Percentiles rank a stretch among this genome's conserved stretches.
phyloP scores from a whole-genome alignment of 2,797 vertebrate genomes.

The Hydrophis major region DNA sequence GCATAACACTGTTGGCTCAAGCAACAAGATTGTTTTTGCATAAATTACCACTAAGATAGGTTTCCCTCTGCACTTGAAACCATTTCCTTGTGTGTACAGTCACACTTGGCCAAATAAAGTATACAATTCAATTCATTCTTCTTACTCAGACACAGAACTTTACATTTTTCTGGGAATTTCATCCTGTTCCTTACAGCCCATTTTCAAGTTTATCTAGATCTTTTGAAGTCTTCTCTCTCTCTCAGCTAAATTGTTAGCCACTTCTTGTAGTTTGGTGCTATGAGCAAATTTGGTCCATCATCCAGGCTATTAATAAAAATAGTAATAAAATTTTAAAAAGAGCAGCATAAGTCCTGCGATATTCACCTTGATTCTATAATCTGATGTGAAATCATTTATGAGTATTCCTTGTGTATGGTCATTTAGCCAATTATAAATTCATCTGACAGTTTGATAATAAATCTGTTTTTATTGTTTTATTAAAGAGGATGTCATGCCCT shows the following conservation, averaged over 20 bases:
- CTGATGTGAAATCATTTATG: background rate
- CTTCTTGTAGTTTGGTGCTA: background rate
- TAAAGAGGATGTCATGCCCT: background rate
- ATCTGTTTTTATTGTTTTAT: background rate
- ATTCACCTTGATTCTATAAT: background rate
- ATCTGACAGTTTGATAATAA: background rate
- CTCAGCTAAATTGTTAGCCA: background rate
- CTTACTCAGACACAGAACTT: background rate
- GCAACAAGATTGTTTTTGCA: background rate
- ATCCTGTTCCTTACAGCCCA: background rate
- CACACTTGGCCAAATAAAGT: background rate
- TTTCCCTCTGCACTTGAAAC: background rate
- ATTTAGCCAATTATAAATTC: background rate
- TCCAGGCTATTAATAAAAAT: background rate
- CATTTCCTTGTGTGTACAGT: background rate
- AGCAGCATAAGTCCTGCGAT: background rate
- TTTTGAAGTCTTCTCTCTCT: background rate
- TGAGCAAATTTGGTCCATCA: background rate
- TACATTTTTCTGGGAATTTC: background rate
- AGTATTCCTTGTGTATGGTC: background rate
- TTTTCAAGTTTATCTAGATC: background rate
- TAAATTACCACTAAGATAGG: background rate
- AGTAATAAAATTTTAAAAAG: no score
- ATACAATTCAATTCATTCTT: background rate
- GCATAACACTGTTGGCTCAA: background rate